These are phyloP conservation scores for Brachypodius melanocephalos DNA, from an alignment of 2,113 vertebrate genomes.

Conservation along the genomic window DNA sequence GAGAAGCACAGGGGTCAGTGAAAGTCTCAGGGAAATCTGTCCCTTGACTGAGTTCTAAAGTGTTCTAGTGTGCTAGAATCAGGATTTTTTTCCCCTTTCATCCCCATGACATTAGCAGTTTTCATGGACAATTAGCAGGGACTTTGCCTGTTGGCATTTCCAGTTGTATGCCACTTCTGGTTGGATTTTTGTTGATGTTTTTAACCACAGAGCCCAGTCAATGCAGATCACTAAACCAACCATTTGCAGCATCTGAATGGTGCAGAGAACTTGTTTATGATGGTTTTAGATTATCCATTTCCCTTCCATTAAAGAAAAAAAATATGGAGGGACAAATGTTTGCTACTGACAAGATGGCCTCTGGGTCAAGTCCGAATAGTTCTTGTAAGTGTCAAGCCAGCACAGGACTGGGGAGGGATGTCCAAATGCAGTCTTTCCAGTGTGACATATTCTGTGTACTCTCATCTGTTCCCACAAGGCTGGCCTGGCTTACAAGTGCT, in stretches of 20 bases:
- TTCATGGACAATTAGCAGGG: neutral
- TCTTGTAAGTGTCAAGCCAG: slow-evolving; percentile 67
- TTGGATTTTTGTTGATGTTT: neutral
- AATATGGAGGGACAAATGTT: slow-evolving; percentile 4
- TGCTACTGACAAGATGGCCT: neutral
- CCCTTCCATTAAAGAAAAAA: slow-evolving; percentile 20
- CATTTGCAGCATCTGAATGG: slow-evolving; percentile 66
- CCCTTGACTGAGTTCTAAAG: neutral
- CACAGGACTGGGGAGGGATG: slow-evolving; percentile 22
- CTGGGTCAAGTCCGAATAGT: slow-evolving; percentile 3
- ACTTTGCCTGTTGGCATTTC: neutral
- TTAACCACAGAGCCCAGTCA: slow-evolving; percentile 64
- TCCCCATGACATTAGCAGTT: neutral
- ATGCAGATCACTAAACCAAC: slow-evolving; percentile 69
- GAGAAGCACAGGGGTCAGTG: neutral
- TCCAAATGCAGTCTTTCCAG: slow-evolving; percentile 7
- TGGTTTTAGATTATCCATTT: slow-evolving; percentile 16
- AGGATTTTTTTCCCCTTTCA: slow-evolving; percentile 58
- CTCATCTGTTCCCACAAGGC: slow-evolving; percentile 50
- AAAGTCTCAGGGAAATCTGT: neutral
- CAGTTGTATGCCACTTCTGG: neutral
- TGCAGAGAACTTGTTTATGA: slow-evolving; percentile 51
- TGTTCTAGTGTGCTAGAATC: neutral
- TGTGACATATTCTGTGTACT: slow-evolving; percentile 31
- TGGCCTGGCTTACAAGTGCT: slow-evolving; percentile 70